These are phyloP conservation scores for Aurelia sp. DNA, from an alignment of 30 jellyfish, hydroid and myxozoan species.

Conservation along the genomic window DNA sequence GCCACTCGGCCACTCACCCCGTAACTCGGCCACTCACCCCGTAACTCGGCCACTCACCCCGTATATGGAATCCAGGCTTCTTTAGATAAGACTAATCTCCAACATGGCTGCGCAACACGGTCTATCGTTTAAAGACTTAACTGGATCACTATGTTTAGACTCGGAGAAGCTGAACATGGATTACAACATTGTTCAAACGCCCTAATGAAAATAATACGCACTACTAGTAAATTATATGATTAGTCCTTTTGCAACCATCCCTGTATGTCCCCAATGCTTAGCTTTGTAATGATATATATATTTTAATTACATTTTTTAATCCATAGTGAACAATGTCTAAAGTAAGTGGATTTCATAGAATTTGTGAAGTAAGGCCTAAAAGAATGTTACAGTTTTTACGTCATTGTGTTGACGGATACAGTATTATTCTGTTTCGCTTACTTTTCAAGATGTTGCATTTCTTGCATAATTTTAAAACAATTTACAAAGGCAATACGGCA, in stretches of 20 bases:
- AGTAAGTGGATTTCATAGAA: neutral
- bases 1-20: no score
- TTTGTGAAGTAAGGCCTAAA: neutral
- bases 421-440: no score
- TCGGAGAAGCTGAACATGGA: neutral
- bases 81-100: neutral
- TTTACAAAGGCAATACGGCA: no score
- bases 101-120: neutral
- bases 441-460: no score
- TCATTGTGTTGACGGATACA: no score
- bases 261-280: neutral
- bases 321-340: neutral
- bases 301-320: neutral
- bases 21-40: no score
- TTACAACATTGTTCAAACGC: neutral
- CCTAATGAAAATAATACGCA: neutral
- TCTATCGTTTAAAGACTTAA: slow-evolving; percentile 6
- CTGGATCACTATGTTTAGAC: slow-evolving; percentile 16
- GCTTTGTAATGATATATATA: slow-evolving; percentile 4
- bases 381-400: neutral
- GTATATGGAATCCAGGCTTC: no score
- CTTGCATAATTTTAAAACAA: no score
- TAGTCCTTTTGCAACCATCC: slow-evolving; percentile 10
- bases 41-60: no score
- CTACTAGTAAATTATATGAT: neutral